Base-by-base conservation (phyloP, 23 tunicate genomes). In the Trididemnum miniatum region DNA sequence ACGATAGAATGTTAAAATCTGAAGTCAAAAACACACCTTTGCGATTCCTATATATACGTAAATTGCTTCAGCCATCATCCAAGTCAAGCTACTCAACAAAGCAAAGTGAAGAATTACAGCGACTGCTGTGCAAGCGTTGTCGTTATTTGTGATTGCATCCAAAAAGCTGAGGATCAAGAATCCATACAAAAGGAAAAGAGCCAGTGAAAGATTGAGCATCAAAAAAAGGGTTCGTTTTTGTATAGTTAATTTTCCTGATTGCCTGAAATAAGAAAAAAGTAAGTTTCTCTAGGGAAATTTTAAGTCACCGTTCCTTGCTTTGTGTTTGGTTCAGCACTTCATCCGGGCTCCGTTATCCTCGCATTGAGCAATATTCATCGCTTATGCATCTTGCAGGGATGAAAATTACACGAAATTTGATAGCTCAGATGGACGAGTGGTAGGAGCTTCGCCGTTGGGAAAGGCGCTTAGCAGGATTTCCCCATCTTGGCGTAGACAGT, bases 1-100 rank as follows among this genome's bases (percentile, higher is more conserved):
- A n/a, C n/a, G n/a, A n/a, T n/a, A n/a, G n/a, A n/a, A n/a, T n/a
- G n/a, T n/a, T n/a, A n/a, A n/a, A n/a, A n/a, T n/a, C n/a, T n/a
- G n/a, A n/a, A n/a, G n/a, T n/a, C n/a, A n/a, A n/a, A n/a, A n/a
- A n/a, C n/a, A 9, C n/a, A 74, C 79, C 31, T 74, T 74, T 38
- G 7, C 34, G 12, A 24, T 74, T 22, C 33, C 31, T 12, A 74
- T 5, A 9, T 4, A 40, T 5, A 74, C 27, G 38, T 22, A 3
- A 26, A 74, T 23, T 2, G 79, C 79, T 74, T 74, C 62, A n/a
- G 59, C 79, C 59, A 74, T 39, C 79, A 74, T 74, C 79, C 79
- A 74, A 39, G 18, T 20, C 4, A 74, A 74, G 9, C 62, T 49
- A 23, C 59, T 39, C 28, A 74, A 39, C 26, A 74, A 28, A 1